Evolutionary conservation across 2,797 vertebrate genomes (phyloP).

Genomic region (Melanotaenia nigrans): DNA sequence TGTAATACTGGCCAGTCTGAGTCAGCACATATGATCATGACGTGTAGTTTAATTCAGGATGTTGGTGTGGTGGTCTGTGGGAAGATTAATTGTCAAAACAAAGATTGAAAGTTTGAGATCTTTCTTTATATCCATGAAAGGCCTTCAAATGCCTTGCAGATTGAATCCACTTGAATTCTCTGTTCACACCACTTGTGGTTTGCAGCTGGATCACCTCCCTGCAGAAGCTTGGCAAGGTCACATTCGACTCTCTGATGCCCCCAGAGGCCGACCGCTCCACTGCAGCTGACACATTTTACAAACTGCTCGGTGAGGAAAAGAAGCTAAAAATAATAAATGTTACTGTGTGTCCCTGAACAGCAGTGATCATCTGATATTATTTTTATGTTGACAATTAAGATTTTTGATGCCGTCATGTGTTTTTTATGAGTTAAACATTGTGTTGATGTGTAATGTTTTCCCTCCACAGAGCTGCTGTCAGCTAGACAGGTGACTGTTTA

Average conservation of each 20-base stretch:
- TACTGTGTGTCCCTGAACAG: background rate
- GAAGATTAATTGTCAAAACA: background rate
- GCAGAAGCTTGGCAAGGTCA: conserved; percentile 60
- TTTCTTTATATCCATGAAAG: background rate
- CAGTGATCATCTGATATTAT: background rate
- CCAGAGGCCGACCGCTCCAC: conserved; percentile 71
- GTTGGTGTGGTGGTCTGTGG: background rate
- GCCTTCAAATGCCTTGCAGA: background rate
- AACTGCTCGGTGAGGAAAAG: conserved; percentile 80
- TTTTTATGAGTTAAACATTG: background rate
- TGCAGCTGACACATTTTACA: conserved; percentile 77
- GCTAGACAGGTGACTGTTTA: conserved; percentile 59
- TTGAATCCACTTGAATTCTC: background rate
- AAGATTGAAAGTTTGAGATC: background rate
- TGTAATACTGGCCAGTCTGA: background rate
- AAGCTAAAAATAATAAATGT: background rate
- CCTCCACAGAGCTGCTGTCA: conserved; percentile 72
- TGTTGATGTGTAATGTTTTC: background rate
- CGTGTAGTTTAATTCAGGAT: background rate
- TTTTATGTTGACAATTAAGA: background rate
- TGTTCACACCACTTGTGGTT: background rate
- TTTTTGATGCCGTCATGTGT: background rate
- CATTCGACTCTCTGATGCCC: conserved; percentile 81
- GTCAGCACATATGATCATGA: background rate
- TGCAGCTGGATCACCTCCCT: conserved; percentile 69